Base-by-base conservation (phyloP, 2,888 invertebrate species). In the Anorthoa munda region DNA sequence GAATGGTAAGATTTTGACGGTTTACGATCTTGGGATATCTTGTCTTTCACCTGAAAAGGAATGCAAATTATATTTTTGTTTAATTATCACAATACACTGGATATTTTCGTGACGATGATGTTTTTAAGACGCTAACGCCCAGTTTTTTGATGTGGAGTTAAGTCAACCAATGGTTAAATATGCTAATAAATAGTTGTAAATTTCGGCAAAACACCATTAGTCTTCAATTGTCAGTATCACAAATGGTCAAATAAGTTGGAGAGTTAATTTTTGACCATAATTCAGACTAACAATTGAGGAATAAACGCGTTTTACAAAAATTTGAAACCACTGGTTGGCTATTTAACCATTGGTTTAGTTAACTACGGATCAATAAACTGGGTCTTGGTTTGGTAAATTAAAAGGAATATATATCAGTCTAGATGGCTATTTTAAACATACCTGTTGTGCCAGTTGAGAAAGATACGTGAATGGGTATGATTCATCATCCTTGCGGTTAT, bases 381-480 rank as follows among this genome's bases (percentile, higher is more conserved):
- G 39, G 39, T 1, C 39, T 9, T 18, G 18, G 26, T 1, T 56
- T 7, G 18, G 56, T 56, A 56, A 56, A 7, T 56, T 17, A 50
- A 50, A 50, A 50, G 18, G 5, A 15, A 18, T 50, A 50, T 50
- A 50, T 21, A 13, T 4, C 12, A 12, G 2, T 21, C n/a, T 21
- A 13, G 39, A 11, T 13, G 15, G 7, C 5, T 31, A 39, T 39
- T 39, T 7, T 55, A 55, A 55, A 9, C 17, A 61, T 72, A 86
- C 85, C 85, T 85, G 58, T 51, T 82, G 66, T 26, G 68, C 77
- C 66, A 86, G 58, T 67, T 78, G 76, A 26, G 73, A 73, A 58
- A 85, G 82, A 65, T 77, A 76, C 15, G 64, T 15, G 46, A 76
- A 69, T 17, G 86, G 56, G 23, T 81, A 74, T 7, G 67, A 17